A percentile compares a stretch with the other conserved stretches of the same genome.
Conservation (phyloP, 2,797 vertebrate genomes). For the Botia kubotai region DNA sequence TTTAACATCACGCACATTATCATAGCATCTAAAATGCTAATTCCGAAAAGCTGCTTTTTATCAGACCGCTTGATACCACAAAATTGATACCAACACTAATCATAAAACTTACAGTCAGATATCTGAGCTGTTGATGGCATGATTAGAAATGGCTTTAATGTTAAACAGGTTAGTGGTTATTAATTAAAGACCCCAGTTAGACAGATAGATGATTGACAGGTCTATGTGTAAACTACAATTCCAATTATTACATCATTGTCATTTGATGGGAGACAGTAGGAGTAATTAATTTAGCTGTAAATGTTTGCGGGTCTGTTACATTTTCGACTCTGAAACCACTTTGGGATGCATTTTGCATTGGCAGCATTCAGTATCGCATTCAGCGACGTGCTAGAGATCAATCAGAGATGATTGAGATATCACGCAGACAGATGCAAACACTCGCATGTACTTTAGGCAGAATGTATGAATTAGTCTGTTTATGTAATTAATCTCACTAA, state of each 20-base stretch:
- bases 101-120: not conserved
- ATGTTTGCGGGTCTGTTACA: not conserved
- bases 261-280: slow-evolving; percentile 10
- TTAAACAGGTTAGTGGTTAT: slow-evolving; percentile 3
- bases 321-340: not conserved
- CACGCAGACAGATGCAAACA: slow-evolving; percentile 27
- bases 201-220: slow-evolving; percentile 9
- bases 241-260: slow-evolving; percentile 10
- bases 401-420: slow-evolving; percentile 37
- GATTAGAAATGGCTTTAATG: not conserved
- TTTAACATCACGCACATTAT: not conserved
- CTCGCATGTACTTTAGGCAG: slow-evolving; percentile 48
- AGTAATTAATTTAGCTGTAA: slow-evolving; percentile 20
- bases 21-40: not conserved
- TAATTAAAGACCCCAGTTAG: not conserved
- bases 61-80: not conserved
- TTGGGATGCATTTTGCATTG: not conserved
- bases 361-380: slow-evolving; percentile 26
- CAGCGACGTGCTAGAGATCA: slow-evolving; percentile 26
- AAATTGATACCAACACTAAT: not conserved
- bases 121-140: not conserved
- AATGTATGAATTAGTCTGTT: slow-evolving; percentile 53
- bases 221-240: slow-evolving; percentile 9
- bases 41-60: not conserved
- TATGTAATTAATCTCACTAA: slow-evolving; percentile 56